A percentile compares a stretch with the other conserved stretches of the same genome.
phyloP scores from a whole-genome alignment of 2,113 vertebrate genomes.

The Propithecus coquereli region DNA sequence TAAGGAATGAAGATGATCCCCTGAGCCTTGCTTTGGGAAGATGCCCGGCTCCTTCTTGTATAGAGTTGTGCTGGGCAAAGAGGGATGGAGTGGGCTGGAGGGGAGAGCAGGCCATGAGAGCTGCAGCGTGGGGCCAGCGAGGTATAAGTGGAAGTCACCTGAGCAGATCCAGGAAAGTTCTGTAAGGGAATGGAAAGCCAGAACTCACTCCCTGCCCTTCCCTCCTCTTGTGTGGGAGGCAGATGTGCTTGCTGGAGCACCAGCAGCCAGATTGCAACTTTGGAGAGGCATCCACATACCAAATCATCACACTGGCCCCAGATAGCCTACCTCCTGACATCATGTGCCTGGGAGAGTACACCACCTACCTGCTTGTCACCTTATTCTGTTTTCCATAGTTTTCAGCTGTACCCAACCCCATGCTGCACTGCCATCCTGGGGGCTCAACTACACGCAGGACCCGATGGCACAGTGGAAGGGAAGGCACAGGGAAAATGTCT shows the following conservation, averaged over 20 bases:
- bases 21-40: neutral
- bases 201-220: neutral
- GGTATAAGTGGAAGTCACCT: rapidly evolving
- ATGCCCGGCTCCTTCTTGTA: neutral
- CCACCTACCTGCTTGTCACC: neutral
- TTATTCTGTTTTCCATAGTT: neutral
- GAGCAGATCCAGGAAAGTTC: neutral
- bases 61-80: too few relatives aligned
- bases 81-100: too few relatives aligned
- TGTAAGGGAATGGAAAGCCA: too few relatives aligned
- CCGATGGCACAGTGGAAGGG: neutral
- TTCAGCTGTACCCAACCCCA: neutral
- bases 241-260: neutral
- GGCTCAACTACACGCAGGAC: neutral
- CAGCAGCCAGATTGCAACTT: neutral
- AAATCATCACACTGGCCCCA: neutral
- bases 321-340: neutral
- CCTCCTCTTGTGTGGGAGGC: neutral
- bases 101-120: neutral
- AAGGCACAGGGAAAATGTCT: neutral
- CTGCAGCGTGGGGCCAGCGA: neutral
- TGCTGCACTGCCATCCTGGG: neutral
- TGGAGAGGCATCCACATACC: neutral
- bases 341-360: neutral
- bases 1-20: too few relatives aligned